A percentile compares a stretch with the other conserved stretches of the same genome.
Evolutionary conservation across 2,113 vertebrate genomes (phyloP).

Genomic region (Rana temporaria): DNA sequence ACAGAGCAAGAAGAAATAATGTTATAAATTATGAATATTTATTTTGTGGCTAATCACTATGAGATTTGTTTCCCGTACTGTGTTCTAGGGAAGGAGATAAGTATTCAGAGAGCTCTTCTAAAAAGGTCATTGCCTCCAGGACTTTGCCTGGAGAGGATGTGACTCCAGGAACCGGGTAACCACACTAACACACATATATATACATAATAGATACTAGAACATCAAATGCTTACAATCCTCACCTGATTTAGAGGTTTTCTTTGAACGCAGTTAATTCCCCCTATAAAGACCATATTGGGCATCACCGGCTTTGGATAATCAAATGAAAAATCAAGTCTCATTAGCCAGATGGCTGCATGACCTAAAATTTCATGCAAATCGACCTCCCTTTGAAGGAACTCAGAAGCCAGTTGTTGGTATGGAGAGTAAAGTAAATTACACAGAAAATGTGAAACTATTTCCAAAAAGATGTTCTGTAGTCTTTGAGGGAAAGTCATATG

Average conservation of each 20-base stretch:
- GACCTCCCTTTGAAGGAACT: conserved; percentile 69
- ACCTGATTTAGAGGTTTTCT: conserved; percentile 72
- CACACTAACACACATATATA: too few relatives aligned
- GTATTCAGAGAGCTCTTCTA: too few relatives aligned
- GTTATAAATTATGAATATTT: too few relatives aligned
- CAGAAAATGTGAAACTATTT: background rate
- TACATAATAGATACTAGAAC: too few relatives aligned
- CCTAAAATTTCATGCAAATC: conserved; percentile 72
- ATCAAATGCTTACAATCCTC: conserved; percentile 42
- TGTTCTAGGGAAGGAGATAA: too few relatives aligned
- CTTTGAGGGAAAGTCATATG: conserved; percentile 80
- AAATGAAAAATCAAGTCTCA: conserved; percentile 82
- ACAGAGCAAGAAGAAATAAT: too few relatives aligned
- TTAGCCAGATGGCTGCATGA: conserved; percentile 77
- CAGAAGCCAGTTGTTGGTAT: conserved; percentile 68
- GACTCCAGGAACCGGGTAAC: too few relatives aligned
- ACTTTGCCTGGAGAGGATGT: too few relatives aligned
- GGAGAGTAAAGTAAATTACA: conserved; percentile 62
- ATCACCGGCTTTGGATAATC: conserved; percentile 82
- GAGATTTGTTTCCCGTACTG: too few relatives aligned
- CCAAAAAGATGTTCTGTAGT: conserved; percentile 74
- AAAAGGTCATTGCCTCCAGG: too few relatives aligned
- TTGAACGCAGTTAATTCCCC: conserved; percentile 77
- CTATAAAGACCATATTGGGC: conserved; percentile 82
- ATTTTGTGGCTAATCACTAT: too few relatives aligned